Evolutionary conservation across 2,888 invertebrate species (phyloP).

Genomic region (Pollenia labialis): DNA sequence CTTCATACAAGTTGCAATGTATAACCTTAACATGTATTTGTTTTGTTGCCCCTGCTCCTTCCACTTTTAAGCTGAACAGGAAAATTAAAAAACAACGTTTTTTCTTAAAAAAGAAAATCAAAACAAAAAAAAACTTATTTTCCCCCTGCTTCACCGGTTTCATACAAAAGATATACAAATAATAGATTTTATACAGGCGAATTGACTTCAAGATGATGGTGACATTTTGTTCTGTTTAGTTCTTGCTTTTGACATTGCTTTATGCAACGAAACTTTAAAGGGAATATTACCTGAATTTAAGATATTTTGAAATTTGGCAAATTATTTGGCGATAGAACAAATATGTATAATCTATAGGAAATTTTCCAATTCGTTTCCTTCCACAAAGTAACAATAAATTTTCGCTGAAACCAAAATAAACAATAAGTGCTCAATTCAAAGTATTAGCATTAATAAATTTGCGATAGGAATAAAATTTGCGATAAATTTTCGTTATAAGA

Average conservation of each 20-base stretch:
- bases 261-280: background rate
- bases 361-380: too few species aligned
- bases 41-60: background rate
- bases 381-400: too few species aligned
- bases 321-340: too few species aligned
- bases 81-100: conserved; percentile 52
- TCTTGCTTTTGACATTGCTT: background rate
- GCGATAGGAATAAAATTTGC: too few species aligned
- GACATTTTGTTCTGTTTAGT: background rate
- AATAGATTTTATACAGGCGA: conserved; percentile 47
- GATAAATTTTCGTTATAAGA: too few species aligned
- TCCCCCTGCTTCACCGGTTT: background rate
- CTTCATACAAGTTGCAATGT: conserved; percentile 41
- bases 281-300: background rate
- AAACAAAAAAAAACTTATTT: conserved; percentile 3
- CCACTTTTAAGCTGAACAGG: conserved; percentile 13
- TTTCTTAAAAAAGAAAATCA: conserved; percentile 22
- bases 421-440: too few species aligned
- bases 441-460: too few species aligned
- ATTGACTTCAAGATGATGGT: conserved; percentile 42
- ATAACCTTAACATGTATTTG: conserved; percentile 47
- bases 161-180: conserved; percentile 17
- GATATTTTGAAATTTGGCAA: background rate
- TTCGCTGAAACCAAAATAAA: too few species aligned
- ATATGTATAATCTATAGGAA: too few species aligned